Conservation (phyloP, 1,140 invertebrate genomes). For the Ridgeia piscesae region DNA sequence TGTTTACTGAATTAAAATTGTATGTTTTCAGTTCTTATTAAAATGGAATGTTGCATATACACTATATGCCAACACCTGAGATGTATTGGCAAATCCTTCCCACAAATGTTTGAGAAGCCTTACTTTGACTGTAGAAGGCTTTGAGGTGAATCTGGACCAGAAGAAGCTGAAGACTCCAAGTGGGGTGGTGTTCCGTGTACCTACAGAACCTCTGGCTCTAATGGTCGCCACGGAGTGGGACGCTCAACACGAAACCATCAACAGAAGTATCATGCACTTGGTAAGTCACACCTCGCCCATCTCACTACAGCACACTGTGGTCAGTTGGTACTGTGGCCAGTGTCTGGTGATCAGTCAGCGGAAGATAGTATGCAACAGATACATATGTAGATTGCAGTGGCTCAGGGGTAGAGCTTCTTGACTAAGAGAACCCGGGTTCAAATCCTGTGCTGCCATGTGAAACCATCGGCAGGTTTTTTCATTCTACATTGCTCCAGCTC, state of each 20-base stretch:
- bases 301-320: too few species aligned
- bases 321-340: too few species aligned
- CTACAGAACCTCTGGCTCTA: slow-evolving; percentile 84
- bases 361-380: too few species aligned
- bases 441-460: too few species aligned
- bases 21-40: background rate
- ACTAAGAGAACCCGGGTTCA: too few species aligned
- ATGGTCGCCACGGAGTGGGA: slow-evolving; percentile 72
- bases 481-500: too few species aligned
- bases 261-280: slow-evolving; percentile 83
- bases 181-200: slow-evolving; percentile 75
- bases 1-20: background rate
- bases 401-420: too few species aligned
- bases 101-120: background rate
- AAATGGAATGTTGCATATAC: background rate
- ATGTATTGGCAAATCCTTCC: background rate
- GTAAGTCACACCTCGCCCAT: slow-evolving; percentile 59
- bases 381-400: too few species aligned
- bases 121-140: slow-evolving; percentile 36
- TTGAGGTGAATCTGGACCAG: slow-evolving; percentile 78
- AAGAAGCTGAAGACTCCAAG: slow-evolving; percentile 84
- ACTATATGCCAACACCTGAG: background rate
- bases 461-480: too few species aligned
- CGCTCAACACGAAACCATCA: slow-evolving; percentile 76
- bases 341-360: too few species aligned